Percentiles rank a stretch among this genome's conserved stretches.
Evolutionary conservation across 2,113 vertebrate genomes (phyloP).

Genomic region (Tetrax tetrax): DNA sequence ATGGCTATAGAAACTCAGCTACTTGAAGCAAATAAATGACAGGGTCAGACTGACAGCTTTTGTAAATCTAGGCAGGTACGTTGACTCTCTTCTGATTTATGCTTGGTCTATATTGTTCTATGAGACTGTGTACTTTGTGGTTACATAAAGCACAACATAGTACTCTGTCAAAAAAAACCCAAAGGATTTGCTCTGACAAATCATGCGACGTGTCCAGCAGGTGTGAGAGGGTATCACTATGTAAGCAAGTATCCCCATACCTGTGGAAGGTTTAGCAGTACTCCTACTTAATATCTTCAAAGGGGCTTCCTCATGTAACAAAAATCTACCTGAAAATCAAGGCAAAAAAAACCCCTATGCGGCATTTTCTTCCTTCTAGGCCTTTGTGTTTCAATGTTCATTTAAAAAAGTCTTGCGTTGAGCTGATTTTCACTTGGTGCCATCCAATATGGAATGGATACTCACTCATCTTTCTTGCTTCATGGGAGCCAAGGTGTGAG

Average conservation of each 20-base stretch:
- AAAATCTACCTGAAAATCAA: background rate
- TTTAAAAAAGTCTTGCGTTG: background rate
- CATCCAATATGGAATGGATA: background rate
- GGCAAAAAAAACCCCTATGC: background rate
- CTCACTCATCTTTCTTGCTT: background rate
- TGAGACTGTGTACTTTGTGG: background rate
- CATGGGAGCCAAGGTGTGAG: background rate
- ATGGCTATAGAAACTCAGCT: background rate
- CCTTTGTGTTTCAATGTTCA: background rate
- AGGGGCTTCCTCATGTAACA: background rate
- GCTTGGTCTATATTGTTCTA: background rate
- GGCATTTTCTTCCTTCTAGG: background rate
- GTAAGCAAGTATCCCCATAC: background rate
- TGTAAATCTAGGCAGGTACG: background rate
- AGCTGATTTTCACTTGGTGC: background rate
- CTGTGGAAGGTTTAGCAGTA: background rate
- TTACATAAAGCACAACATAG: background rate
- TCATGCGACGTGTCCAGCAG: rapidly evolving
- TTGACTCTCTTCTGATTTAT: background rate
- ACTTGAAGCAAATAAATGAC: background rate
- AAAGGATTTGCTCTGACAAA: background rate
- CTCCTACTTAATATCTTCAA: background rate
- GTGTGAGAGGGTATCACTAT: background rate
- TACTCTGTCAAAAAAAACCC: background rate
- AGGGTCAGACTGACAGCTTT: background rate